phyloP scores from a whole-genome alignment of 2,888 invertebrate species.

The Aleiodes testaceus region DNA sequence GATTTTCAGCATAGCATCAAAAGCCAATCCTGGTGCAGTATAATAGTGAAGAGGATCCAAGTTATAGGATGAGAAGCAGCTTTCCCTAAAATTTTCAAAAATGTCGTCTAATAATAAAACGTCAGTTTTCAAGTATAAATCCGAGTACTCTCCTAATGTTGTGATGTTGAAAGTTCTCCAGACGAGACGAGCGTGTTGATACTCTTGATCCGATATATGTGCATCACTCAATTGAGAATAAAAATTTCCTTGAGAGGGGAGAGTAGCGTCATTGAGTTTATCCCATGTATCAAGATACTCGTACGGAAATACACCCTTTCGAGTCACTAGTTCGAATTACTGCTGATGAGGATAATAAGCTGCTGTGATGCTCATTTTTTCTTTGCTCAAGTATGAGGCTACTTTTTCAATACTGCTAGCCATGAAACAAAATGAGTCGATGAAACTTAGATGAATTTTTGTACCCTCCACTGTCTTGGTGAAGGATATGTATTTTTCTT shows the following conservation, averaged over 20 bases:
- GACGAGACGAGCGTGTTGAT: conserved; percentile 60
- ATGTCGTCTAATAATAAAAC: too few species aligned
- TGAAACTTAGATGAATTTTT: conserved; percentile 41
- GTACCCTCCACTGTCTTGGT: conserved; percentile 42
- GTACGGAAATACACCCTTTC: conserved; percentile 62
- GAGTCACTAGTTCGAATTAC: conserved; percentile 44
- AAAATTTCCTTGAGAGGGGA: conserved; percentile 50
- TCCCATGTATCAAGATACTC: conserved; percentile 53
- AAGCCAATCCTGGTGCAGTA: conserved; percentile 54
- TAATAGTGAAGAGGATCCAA: conserved; percentile 65
- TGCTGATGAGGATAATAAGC: conserved; percentile 22
- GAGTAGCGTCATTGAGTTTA: conserved; percentile 34
- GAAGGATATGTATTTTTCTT: conserved; percentile 59
- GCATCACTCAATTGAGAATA: conserved; percentile 49
- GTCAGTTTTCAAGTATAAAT: too few species aligned
- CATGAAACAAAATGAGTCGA: conserved; percentile 63
- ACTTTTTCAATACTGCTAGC: conserved; percentile 38
- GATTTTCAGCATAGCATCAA: conserved; percentile 52
- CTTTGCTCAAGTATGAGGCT: conserved; percentile 40
- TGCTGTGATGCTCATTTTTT: conserved; percentile 19
- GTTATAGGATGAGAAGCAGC: conserved; percentile 54
- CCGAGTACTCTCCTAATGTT: conserved; percentile 61
- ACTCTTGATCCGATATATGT: conserved; percentile 49
- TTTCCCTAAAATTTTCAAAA: conserved; percentile 62
- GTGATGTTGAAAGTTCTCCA: conserved; percentile 48